These are phyloP conservation scores for Lamprologus sp. DNA, from an alignment of 2,113 vertebrate genomes.

Conservation along the genomic window DNA sequence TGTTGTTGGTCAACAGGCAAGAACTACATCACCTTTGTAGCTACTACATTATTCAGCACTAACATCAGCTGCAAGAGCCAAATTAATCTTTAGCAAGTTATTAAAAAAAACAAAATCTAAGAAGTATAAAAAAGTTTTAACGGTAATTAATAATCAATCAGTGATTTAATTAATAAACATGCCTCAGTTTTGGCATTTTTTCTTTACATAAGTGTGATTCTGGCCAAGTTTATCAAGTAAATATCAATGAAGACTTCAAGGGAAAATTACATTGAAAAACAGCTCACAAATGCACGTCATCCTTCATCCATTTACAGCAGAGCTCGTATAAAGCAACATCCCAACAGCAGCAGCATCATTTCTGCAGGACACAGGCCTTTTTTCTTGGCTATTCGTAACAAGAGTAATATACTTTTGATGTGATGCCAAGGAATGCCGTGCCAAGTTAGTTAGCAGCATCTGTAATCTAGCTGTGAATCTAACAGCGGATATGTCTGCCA, in stretches of 20 bases:
- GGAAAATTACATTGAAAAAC: background rate
- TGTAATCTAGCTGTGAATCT: conserved; percentile 24
- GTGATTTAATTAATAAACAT: background rate
- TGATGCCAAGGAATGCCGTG: background rate
- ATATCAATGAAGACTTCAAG: background rate
- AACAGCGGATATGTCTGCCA: background rate
- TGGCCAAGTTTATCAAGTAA: background rate
- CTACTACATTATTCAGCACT: background rate
- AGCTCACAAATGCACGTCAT: background rate
- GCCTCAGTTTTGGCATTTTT: background rate
- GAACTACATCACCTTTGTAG: background rate
- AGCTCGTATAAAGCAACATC: background rate
- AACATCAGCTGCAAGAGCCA: background rate
- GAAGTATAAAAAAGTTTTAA: background rate
- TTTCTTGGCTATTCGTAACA: background rate
- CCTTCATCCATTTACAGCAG: background rate
- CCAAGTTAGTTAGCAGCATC: conserved; percentile 14
- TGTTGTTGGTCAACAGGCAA: background rate
- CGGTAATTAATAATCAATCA: background rate
- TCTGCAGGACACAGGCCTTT: background rate
- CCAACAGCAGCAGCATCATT: background rate
- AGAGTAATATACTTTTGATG: background rate
- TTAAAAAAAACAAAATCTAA: background rate
- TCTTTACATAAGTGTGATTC: background rate
- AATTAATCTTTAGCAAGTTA: background rate